These are phyloP conservation scores for Crambe crambe DNA, from an alignment of 37 sponge, comb jelly and placozoan genomes.

Conservation along the genomic window DNA sequence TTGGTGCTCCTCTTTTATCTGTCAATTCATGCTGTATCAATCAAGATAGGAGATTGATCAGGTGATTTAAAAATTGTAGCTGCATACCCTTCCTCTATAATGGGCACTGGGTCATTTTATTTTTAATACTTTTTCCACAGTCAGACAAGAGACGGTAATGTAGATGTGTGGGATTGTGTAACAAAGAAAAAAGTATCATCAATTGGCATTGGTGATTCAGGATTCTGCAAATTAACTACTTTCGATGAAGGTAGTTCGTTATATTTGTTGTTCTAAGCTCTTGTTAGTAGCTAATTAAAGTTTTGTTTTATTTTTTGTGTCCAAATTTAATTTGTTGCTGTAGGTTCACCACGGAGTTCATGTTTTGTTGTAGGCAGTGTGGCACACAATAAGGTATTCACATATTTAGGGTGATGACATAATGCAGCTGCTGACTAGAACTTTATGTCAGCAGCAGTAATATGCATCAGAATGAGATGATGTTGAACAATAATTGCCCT, in stretches of 20 bases:
- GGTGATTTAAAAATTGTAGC: no score
- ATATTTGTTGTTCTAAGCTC: background rate
- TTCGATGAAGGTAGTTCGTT: constrained; percentile 1
- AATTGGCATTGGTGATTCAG: constrained; percentile 18
- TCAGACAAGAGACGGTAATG: background rate
- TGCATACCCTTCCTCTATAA: no score
- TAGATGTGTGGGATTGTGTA: constrained; percentile 13
- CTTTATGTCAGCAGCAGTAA: no score
- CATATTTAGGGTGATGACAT: no score
- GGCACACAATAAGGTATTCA: background rate
- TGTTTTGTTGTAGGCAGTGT: background rate
- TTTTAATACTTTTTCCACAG: background rate
- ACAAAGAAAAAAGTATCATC: background rate
- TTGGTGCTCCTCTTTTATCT: background rate
- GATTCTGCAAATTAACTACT: constrained; percentile 37
- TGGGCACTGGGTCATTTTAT: no score
- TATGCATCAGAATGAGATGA: no score
- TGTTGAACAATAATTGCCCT: no score
- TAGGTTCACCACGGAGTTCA: background rate
- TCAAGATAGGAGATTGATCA: background rate
- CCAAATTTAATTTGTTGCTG: background rate
- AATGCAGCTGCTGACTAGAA: no score
- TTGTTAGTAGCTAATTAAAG: background rate
- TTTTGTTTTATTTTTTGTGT: no score
- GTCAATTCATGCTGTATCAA: constrained; percentile 2